Base-by-base conservation (phyloP, 2,113 vertebrate species). In the Tetraodon nigroviridis region DNA sequence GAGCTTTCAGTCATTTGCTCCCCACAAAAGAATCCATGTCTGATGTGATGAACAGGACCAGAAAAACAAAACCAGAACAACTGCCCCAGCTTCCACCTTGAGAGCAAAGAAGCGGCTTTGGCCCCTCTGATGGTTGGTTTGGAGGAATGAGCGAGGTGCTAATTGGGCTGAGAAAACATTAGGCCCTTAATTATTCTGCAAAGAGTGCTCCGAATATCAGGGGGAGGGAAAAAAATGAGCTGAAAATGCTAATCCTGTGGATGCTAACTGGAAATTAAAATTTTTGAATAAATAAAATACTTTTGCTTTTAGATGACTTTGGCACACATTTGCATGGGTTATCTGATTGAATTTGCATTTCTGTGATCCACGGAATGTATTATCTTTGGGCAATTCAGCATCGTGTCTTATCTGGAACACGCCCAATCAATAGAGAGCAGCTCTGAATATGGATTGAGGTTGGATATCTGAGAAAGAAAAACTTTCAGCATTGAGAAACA, bases 301-400 rank as follows among this genome's bases (percentile, higher is more conserved):
- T 79, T 75, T 59, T 55, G 80, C 82, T 73, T 76, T 74, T 72
- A 78, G 66, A 85, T 86, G 78, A 84, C 87, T 86, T 78, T 76
- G 71, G 76, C 41, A 44, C 70, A 72, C 64, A 86, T 87, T 87
- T 82, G 78, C 85, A 88, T 86, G 70, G 46, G 52, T 17, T 79
- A 87, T 83, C 86, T 75, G 79, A 86, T 77, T 67, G 71, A 78
- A 90, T 89, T 87, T 86, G 82, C 83, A 87, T 90, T 70, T 74
- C 79, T 88, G 81, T 88, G 83, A 85, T 87, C 78, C 85, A 81
- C 82, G 80, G 75, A 81, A 85, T 78, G 80, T 81, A 83, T 83
- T 86, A 86, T 86, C 85, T 82, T 73, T 55, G 63, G 58, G 74
- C 75, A 55, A 85, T 84, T 88, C 84, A 85, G 79, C 82, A 79